Evolutionary conservation across 2,113 vertebrate species (phyloP).

Genomic region (Tursiops truncatus): DNA sequence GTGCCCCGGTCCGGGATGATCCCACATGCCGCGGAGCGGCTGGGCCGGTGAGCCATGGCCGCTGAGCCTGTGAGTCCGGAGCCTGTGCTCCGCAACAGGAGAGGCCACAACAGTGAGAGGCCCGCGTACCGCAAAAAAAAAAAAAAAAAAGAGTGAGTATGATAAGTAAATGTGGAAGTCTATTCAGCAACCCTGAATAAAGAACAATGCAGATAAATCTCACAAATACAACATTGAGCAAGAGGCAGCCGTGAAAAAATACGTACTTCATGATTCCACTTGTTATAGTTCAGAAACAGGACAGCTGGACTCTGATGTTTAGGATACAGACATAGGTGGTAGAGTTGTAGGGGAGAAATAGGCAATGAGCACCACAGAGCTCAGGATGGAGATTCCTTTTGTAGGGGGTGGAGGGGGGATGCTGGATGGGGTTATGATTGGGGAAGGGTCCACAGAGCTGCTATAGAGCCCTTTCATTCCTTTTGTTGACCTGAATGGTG

Average conservation of each 20-base stretch:
- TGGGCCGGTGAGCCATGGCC: too few relatives aligned
- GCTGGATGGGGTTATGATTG: background rate
- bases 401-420: fast-evolving
- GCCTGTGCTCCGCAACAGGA: too few relatives aligned
- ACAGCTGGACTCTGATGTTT: background rate
- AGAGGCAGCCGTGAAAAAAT: background rate
- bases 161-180: background rate
- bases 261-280: fast-evolving
- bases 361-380: background rate
- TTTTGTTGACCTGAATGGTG: background rate
- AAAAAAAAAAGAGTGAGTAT: background rate
- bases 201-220: background rate
- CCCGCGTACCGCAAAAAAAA: too few relatives aligned
- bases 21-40: too few relatives aligned
- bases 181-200: background rate
- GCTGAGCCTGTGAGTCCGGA: too few relatives aligned
- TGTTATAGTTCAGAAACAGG: background rate
- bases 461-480: background rate
- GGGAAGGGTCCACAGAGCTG: background rate
- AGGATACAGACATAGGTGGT: background rate
- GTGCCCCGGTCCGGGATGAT: too few relatives aligned
- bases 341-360: background rate
- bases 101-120: too few relatives aligned
- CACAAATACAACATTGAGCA: background rate
- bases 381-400: background rate